These are phyloP conservation scores for Climacteris rufus DNA, from an alignment of 2,113 vertebrate genomes.

Conservation along the genomic window DNA sequence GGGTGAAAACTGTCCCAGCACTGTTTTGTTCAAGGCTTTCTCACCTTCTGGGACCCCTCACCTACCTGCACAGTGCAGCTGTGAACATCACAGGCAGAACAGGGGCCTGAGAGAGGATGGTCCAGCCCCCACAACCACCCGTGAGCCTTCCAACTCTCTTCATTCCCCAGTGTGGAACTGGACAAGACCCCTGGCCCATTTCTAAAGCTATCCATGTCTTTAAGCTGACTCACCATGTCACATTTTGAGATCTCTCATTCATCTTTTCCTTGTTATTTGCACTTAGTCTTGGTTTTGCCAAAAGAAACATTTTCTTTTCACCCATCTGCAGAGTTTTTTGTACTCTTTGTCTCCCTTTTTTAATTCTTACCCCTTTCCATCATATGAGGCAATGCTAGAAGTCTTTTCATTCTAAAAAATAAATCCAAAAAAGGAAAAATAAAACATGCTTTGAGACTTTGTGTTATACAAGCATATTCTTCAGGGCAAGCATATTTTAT, in stretches of 20 bases:
- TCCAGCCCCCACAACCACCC: not conserved
- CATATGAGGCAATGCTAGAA: not conserved
- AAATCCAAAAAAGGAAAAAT: not conserved
- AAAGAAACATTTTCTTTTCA: not conserved
- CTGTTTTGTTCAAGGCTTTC: not conserved
- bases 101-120: not conserved
- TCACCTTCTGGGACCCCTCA: not conserved
- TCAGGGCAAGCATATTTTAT: not conserved
- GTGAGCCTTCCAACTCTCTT: not conserved
- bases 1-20: not conserved
- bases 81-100: not conserved
- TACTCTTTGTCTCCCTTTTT: not conserved
- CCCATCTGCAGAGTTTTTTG: accelerated
- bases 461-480: not conserved
- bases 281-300: not conserved
- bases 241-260: not conserved
- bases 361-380: not conserved
- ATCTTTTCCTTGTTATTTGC: not conserved
- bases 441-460: not conserved
- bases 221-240: not conserved
- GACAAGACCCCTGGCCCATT: not conserved
- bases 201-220: not conserved
- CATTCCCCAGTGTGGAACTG: not conserved
- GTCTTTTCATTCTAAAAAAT: not conserved
- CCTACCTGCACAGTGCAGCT: not conserved